phyloP scores from a whole-genome alignment of 2,888 invertebrate genomes.

The Caenorhabditis plicata region DNA sequence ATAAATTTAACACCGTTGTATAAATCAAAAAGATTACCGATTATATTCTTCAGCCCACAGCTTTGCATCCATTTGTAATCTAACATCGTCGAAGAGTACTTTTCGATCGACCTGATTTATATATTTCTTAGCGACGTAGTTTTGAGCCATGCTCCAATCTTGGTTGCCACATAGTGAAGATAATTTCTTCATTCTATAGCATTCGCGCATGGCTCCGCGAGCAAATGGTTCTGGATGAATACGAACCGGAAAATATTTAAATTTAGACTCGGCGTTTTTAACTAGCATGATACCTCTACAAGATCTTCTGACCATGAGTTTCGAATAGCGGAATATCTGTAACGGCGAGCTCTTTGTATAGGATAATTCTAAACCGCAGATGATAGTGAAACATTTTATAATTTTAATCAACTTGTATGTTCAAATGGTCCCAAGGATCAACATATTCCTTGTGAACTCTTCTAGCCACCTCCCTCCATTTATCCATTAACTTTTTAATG shows the following conservation, averaged over 20 bases:
- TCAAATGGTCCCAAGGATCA: conserved; percentile 70
- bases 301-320: conserved; percentile 70
- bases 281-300: conserved; percentile 67
- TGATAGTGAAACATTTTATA: neutral
- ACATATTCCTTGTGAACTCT: conserved; percentile 46
- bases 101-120: conserved; percentile 67
- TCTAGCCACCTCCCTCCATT: conserved; percentile 46
- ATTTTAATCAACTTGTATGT: conserved; percentile 65
- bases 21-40: conserved; percentile 68
- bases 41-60: conserved; percentile 72
- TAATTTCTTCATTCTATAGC: conserved; percentile 70
- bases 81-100: conserved; percentile 71
- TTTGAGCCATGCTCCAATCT: conserved; percentile 69
- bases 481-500: conserved; percentile 38
- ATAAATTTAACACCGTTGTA: no score
- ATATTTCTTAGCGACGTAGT: conserved; percentile 72
- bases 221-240: conserved; percentile 68
- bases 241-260: neutral
- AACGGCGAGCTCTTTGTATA: conserved; percentile 68
- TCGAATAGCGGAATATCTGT: conserved; percentile 70
- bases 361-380: conserved; percentile 66
- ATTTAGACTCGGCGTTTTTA: no score
- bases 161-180: conserved; percentile 62
- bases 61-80: conserved; percentile 72
- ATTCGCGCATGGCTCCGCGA: conserved; percentile 71